These are phyloP conservation scores for Epizoanthus scotinus DNA, from an alignment of 92 coral and sea anemone species.

Conservation along the genomic window DNA sequence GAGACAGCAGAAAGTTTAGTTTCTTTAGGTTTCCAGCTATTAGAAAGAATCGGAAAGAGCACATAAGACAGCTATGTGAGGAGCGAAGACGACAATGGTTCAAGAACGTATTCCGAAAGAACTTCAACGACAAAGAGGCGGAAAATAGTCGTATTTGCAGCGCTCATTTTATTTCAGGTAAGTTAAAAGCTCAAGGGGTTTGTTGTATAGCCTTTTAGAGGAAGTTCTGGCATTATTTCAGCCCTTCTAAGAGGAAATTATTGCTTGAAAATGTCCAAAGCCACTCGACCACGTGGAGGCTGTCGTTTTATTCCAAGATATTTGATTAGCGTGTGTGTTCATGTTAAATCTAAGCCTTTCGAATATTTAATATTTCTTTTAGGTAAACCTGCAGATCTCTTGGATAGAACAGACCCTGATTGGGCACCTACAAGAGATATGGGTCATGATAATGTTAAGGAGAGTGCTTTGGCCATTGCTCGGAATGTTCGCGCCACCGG, in stretches of 20 bases:
- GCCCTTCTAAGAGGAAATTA: too few species aligned
- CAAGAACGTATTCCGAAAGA: slow-evolving; percentile 27
- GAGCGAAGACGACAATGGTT: slow-evolving; percentile 48
- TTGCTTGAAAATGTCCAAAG: too few species aligned
- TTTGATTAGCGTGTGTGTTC: too few species aligned
- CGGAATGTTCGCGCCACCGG: slow-evolving; percentile 17
- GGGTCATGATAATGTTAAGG: slow-evolving; percentile 27
- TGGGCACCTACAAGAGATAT: slow-evolving; percentile 30
- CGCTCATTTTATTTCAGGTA: slow-evolving; percentile 52
- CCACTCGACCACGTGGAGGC: too few species aligned
- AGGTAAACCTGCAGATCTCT: too few species aligned
- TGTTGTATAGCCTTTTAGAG: too few species aligned
- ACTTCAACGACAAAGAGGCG: slow-evolving; percentile 43
- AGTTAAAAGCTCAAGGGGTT: too few species aligned
- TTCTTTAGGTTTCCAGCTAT: slow-evolving; percentile 49
- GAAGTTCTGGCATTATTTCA: too few species aligned
- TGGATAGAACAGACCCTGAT: too few species aligned
- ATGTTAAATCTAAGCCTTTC: too few species aligned
- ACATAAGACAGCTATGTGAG: slow-evolving; percentile 37
- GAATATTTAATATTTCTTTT: too few species aligned
- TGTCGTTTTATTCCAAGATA: too few species aligned
- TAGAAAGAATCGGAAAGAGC: slow-evolving; percentile 25
- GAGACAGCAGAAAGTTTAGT: slow-evolving; percentile 30
- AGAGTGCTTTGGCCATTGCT: slow-evolving; percentile 19
- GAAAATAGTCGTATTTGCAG: slow-evolving; percentile 48